phyloP scores from a whole-genome alignment of 1,140 invertebrate species.

The Trichogramma pretiosum region DNA sequence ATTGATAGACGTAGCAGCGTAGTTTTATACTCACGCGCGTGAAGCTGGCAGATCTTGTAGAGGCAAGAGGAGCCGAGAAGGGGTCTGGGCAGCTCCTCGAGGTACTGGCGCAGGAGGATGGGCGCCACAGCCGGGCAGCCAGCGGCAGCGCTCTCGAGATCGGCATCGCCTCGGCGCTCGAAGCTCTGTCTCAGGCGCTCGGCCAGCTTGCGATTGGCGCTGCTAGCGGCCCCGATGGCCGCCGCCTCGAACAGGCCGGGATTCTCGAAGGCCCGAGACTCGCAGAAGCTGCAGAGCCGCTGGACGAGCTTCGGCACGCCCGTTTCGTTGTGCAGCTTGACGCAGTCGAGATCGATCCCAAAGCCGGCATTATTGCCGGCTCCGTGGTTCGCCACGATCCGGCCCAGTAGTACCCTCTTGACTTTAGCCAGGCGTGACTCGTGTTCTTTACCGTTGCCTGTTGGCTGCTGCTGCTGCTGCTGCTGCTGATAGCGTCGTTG shows the following conservation, averaged over 20 bases:
- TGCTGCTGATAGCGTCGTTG: slow-evolving; percentile 23
- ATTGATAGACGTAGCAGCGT: neutral
- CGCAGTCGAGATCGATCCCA: slow-evolving; percentile 35
- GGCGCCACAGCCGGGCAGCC: slow-evolving; percentile 42
- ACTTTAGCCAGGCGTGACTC: slow-evolving; percentile 41
- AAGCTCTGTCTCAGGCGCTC: slow-evolving; percentile 41
- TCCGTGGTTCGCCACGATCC: neutral
- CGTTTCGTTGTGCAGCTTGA: slow-evolving; percentile 36
- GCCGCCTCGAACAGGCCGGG: slow-evolving; percentile 40
- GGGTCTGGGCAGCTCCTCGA: slow-evolving; percentile 46
- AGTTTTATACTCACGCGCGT: slow-evolving; percentile 36
- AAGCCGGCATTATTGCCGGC: slow-evolving; percentile 18
- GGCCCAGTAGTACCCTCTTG: slow-evolving; percentile 37
- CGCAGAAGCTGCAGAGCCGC: slow-evolving; percentile 43
- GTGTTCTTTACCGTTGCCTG: slow-evolving; percentile 25
- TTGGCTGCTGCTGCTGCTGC: slow-evolving; percentile 17
- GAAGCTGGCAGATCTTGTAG: slow-evolving; percentile 36
- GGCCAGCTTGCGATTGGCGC: slow-evolving; percentile 2
- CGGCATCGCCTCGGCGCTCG: slow-evolving; percentile 44
- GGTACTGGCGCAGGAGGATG: slow-evolving; percentile 43
- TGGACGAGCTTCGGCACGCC: slow-evolving; percentile 42
- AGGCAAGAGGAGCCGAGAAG: slow-evolving; percentile 38
- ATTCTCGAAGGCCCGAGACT: slow-evolving; percentile 39
- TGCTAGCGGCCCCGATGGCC: slow-evolving; percentile 32
- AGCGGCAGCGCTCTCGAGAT: slow-evolving; percentile 40